Evolutionary conservation across 2,797 vertebrate genomes (phyloP).

Genomic region (Hipposideros larvatus): DNA sequence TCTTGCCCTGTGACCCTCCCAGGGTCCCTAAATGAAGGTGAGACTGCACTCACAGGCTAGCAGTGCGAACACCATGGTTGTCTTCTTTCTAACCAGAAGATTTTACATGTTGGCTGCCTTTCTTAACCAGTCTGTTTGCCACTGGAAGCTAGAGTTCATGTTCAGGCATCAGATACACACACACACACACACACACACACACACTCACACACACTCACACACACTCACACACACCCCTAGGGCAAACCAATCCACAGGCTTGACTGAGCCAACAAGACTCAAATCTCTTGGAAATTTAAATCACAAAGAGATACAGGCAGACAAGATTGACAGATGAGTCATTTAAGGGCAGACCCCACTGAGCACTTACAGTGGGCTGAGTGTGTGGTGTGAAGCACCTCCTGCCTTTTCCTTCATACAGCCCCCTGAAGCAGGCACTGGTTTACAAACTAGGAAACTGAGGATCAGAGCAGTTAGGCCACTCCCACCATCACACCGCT

Average conservation of each 20-base stretch:
- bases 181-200: background rate
- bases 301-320: background rate
- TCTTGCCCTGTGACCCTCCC: background rate
- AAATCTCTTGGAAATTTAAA: background rate
- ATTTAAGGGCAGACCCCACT: background rate
- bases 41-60: fast-evolving
- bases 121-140: background rate
- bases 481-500: background rate
- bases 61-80: fast-evolving
- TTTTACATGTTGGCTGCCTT: background rate
- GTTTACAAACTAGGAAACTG: background rate
- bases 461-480: background rate
- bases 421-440: background rate
- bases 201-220: too few species aligned
- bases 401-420: fast-evolving
- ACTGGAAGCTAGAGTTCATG: background rate
- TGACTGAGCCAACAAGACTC: background rate
- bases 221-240: background rate
- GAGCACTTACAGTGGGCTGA: background rate
- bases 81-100: background rate
- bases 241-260: background rate
- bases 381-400: too few species aligned
- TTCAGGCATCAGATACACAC: background rate
- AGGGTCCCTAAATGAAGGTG: background rate
- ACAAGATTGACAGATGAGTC: background rate